Percentiles rank a stretch among this genome's conserved stretches.
phyloP scores from a whole-genome alignment of 2,888 invertebrate species.

The Lottia gigantea region DNA sequence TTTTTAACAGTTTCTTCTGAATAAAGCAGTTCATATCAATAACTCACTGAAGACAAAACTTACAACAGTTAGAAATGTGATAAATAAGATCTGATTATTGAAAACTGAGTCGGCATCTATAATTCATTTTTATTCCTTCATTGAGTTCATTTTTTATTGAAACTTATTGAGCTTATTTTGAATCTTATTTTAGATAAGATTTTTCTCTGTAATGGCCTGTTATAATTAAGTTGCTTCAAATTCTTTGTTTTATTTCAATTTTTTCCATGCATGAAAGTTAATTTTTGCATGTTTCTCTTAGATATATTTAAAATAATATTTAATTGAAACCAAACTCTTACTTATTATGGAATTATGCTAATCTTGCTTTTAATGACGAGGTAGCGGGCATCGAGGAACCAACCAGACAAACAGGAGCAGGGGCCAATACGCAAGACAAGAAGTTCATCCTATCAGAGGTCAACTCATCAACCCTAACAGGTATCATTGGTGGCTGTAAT shows the following conservation, averaged over 20 bases:
- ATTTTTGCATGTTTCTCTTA: conserved; percentile 17
- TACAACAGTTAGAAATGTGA: no score
- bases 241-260: background rate
- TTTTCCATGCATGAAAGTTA: background rate
- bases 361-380: conserved; percentile 28
- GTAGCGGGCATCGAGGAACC: conserved; percentile 20
- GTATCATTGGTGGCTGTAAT: background rate
- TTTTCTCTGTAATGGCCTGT: background rate
- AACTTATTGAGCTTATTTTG: no score
- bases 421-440: conserved; percentile 12
- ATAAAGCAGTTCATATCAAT: no score
- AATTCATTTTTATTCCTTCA: no score
- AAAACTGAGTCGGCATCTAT: no score
- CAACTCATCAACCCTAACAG: conserved; percentile 15
- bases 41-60: no score
- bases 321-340: conserved; percentile 10
- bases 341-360: conserved; percentile 24
- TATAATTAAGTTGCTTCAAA: background rate
- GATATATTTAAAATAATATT: background rate
- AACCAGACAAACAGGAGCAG: conserved; percentile 11
- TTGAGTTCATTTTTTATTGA: no score
- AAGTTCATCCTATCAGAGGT: conserved; percentile 15
- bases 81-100: no score
- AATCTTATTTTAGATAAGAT: no score
- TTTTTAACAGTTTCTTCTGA: no score